Evolutionary conservation across 1,140 invertebrate species (phyloP), one percentile per base, ranked within the genome.

Genomic region (Stenopsyche tienmushanensis): DNA sequence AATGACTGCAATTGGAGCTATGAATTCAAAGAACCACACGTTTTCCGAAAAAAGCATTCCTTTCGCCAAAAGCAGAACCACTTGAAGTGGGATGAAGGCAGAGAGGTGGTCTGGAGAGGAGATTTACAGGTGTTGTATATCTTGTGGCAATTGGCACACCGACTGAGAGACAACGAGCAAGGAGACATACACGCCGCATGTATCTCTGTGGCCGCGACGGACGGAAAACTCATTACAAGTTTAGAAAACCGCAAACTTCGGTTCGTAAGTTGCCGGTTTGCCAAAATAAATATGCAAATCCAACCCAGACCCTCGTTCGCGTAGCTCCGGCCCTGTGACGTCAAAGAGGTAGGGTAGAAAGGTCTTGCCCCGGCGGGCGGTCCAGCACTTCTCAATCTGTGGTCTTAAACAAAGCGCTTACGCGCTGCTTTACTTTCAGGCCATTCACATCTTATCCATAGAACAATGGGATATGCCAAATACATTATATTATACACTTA

Each of bases 241-340:
- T 65, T 45, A 60, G 66, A 69, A 69, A 69, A 64, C 66, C 66
- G 57, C 66, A 69, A 65, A 65, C 47, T 64, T 69, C 44, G 66
- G 62, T 62, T 64, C 44, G 57, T 65, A 62, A 65, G 66, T 65
- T 64, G 57, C 60, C 62, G 53, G 62, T 67, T 63, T 50, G 49
- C 66, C 57, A 65, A 69, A 65, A 69, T 69, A 69, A 64, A 62
- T 69, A 69, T 69, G 66, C 57, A 69, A 69, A 69, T 69, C 62
- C 57, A n/a, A 62, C 25, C 25, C 50, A 24, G 50, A 20, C 50
- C 15, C 50, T 15, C 17, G 18, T 5, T 18, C 44, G 5, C 34
- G 34, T 39, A n/a, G n/a, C 34, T 39, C 34, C 34, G 34, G n/a
- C 44, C 18, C 17, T 15, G 18, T 15, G 44, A 47, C 10, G 18